Conservation (phyloP, 2,888 invertebrate species). For the Diplazon laetatorius region DNA sequence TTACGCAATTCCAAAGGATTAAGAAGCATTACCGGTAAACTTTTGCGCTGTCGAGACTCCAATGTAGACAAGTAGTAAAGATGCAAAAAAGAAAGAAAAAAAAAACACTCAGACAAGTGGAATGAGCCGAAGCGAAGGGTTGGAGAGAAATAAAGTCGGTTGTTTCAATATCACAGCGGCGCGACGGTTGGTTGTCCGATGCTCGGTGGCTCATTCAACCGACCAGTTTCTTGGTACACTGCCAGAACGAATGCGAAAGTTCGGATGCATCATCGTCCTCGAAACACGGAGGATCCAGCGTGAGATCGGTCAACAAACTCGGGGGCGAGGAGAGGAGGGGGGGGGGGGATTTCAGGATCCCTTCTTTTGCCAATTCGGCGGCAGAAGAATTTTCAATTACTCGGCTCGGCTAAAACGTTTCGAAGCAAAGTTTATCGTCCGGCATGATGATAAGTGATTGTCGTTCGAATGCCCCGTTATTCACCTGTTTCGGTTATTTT, state of each 20-base stretch:
- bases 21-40: background rate
- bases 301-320: constrained; percentile 55
- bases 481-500: too few species aligned
- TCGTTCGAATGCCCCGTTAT: background rate
- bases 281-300: constrained; percentile 24
- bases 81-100: too few species aligned
- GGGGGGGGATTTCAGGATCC: too few species aligned
- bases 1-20: background rate
- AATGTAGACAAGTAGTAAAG: background rate
- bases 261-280: constrained; percentile 60
- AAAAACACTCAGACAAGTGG: background rate
- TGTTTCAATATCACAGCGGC: constrained; percentile 52
- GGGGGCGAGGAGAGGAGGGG: too few species aligned
- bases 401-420: background rate
- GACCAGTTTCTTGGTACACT: constrained; percentile 61
- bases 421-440: background rate
- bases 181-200: constrained; percentile 39
- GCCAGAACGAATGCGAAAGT: constrained; percentile 65
- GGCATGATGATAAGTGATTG: constrained; percentile 7
- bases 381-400: constrained; percentile 2
- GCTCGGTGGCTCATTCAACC: constrained; percentile 56
- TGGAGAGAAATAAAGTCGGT: constrained; percentile 24
- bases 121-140: background rate
- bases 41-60: background rate
- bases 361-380: constrained; percentile 20